Conservation (phyloP, 2,113 vertebrate genomes). For the Epinephelus fuscoguttatus region DNA sequence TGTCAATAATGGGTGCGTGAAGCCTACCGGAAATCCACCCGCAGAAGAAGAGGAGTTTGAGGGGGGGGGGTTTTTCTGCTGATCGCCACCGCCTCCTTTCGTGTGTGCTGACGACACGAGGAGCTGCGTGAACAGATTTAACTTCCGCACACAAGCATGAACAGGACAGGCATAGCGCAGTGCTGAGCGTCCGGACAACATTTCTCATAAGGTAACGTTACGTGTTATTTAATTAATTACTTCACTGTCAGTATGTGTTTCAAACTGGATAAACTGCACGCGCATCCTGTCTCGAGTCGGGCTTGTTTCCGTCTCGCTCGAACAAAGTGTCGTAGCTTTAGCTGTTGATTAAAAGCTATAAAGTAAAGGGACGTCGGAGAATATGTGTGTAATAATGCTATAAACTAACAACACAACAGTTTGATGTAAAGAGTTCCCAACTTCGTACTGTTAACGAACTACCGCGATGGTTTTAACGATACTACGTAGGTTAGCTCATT, state of each 20-base stretch:
- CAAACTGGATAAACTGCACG: neutral
- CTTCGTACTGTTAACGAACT: neutral
- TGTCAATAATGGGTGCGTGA: neutral
- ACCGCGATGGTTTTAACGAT: too few species aligned
- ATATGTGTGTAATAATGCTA: fast-evolving
- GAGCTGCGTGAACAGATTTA: neutral
- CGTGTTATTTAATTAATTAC: neutral
- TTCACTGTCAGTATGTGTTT: fast-evolving
- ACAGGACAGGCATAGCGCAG: neutral
- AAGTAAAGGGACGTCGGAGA: neutral
- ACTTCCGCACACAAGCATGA: conserved; percentile 54
- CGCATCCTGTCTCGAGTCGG: neutral
- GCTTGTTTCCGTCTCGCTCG: neutral
- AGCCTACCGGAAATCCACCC: too few species aligned
- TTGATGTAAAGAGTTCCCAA: neutral
- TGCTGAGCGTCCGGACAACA: neutral
- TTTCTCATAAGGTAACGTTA: neutral
- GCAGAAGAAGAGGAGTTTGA: neutral
- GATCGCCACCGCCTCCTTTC: too few species aligned
- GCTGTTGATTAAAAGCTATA: too few species aligned
- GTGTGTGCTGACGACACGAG: neutral
- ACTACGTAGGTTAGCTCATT: conserved; percentile 33
- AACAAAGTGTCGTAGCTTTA: conserved; percentile 7
- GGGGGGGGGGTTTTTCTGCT: too few species aligned
- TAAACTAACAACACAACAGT: fast-evolving